Evolutionary conservation across 1,140 invertebrate species (phyloP), one percentile per base, ranked within the genome.

Genomic region (Ericerus pela): DNA sequence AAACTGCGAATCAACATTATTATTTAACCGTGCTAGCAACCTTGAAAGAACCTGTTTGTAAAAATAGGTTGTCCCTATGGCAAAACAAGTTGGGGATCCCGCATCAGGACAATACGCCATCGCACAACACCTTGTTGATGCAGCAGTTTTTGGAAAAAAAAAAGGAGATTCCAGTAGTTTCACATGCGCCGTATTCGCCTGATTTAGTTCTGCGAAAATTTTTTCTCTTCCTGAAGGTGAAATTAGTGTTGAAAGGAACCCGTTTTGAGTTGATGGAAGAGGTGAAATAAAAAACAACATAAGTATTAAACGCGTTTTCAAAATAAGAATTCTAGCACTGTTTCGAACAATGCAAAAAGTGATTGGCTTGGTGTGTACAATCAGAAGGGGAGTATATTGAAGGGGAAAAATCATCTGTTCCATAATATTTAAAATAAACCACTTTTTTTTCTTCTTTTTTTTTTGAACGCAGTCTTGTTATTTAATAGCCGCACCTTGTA

Each of bases 131-230:
- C 36, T 53, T 53, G 33, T 58, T 37, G 53, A 37, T 60, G 11
- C 37, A 53, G 54, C 26, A 43, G 56, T 65, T 38, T 55, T 54
- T 66, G 38, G 61, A 33, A 14, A 61, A 62, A 61, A 54, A 66
- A 43, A n/a, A n/a, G n/a, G n/a, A n/a, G n/a, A 64, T 63, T 37
- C 27, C 63, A 29, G 47, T 64, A 29, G 20, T 66, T 30, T 55
- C 55, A 14, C 64, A 69, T 54, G 63, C 68, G 22, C 60, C 60
- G 1, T 68, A 67, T 52, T 68, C 63, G n/a, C 64, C 67, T 29
- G 65, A 70, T 59, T 55, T 69, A 28, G 59, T 62, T 53, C 66
- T 63, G 0, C 64, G 64, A 51, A 63, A 70, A 60, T 69, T 69
- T 59, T 68, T 65, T 22, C 54, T 66, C 8, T 70, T 72, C 53